A percentile compares a stretch with the other conserved stretches of the same genome.
Conservation (phyloP, 2,888 invertebrate genomes). For the Scaptodrosophila latifasciaeformis region DNA sequence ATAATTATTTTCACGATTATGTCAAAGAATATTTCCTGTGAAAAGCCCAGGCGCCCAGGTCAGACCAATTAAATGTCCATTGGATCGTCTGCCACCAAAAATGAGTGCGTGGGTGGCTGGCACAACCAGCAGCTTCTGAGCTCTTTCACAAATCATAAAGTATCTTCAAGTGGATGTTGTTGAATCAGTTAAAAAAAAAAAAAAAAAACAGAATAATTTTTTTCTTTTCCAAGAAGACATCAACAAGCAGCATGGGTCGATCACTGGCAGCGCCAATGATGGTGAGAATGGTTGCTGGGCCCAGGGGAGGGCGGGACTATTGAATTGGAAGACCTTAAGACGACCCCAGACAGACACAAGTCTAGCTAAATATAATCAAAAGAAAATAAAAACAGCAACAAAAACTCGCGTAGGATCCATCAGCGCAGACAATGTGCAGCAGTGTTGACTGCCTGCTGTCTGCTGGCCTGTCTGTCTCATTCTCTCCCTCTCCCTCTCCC, state of each 20-base stretch:
- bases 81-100: conserved; percentile 13
- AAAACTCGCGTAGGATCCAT: conserved; percentile 50
- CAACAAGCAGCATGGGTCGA: conserved; percentile 60
- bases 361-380: conserved; percentile 42
- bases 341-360: conserved; percentile 9
- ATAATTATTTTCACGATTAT: too few species aligned
- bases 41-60: too few species aligned
- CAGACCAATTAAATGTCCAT: conserved; percentile 24
- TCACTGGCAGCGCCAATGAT: neutral
- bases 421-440: conserved; percentile 29
- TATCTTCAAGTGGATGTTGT: conserved; percentile 23
- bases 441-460: neutral
- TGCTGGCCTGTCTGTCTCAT: neutral
- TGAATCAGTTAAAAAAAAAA: conserved; percentile 19
- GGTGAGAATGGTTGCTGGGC: neutral
- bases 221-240: conserved; percentile 54
- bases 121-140: conserved; percentile 8
- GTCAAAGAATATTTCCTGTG: too few species aligned
- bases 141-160: conserved; percentile 17
- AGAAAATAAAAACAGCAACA: conserved; percentile 7
- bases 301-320: neutral
- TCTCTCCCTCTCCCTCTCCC: neutral
- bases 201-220: conserved; percentile 28
- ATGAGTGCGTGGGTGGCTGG: conserved; percentile 8
- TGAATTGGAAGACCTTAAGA: conserved; percentile 15